Conservation (phyloP, 2,797 vertebrate genomes). For the Pseudomugil tenellus region DNA sequence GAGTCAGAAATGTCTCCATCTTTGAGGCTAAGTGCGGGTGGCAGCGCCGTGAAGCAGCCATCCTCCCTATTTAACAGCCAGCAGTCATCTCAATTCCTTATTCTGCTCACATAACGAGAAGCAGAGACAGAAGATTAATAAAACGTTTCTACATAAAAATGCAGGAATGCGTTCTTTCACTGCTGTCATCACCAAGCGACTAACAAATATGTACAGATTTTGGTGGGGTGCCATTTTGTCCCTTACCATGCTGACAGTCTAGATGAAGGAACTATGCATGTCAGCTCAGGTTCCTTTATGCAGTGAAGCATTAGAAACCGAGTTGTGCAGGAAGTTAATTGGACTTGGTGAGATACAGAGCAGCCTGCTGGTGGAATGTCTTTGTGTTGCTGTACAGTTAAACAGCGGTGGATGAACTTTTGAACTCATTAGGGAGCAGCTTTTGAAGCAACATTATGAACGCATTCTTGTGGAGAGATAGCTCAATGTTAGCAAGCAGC, state of each 20-base stretch:
- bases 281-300: slow-evolving; percentile 34
- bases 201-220: slow-evolving; percentile 16
- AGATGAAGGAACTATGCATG: slow-evolving; percentile 40
- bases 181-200: slow-evolving; percentile 14
- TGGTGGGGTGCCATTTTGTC: slow-evolving; percentile 11
- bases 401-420: slow-evolving; percentile 40
- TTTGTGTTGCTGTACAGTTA: slow-evolving; percentile 8
- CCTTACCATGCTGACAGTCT: slow-evolving; percentile 10
- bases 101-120: slow-evolving; percentile 60
- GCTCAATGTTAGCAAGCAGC: not conserved
- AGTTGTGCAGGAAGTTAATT: slow-evolving; percentile 49
- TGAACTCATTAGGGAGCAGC: slow-evolving; percentile 50
- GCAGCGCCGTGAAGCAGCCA: slow-evolving; percentile 61
- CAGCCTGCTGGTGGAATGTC: slow-evolving; percentile 26
- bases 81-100: slow-evolving; percentile 38
- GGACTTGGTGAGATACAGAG: slow-evolving; percentile 24
- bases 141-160: slow-evolving; percentile 15
- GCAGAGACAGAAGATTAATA: slow-evolving; percentile 20
- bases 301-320: slow-evolving; percentile 37
- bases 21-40: slow-evolving; percentile 67
- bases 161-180: slow-evolving; percentile 16
- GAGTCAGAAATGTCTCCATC: slow-evolving; percentile 33
- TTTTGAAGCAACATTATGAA: slow-evolving; percentile 19
- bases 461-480: slow-evolving; percentile 8
- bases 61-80: slow-evolving; percentile 33